Percentiles rank a stretch among this genome's conserved stretches.
Conservation (phyloP, 2,113 vertebrate genomes). For the Rhabdornis inornatus region DNA sequence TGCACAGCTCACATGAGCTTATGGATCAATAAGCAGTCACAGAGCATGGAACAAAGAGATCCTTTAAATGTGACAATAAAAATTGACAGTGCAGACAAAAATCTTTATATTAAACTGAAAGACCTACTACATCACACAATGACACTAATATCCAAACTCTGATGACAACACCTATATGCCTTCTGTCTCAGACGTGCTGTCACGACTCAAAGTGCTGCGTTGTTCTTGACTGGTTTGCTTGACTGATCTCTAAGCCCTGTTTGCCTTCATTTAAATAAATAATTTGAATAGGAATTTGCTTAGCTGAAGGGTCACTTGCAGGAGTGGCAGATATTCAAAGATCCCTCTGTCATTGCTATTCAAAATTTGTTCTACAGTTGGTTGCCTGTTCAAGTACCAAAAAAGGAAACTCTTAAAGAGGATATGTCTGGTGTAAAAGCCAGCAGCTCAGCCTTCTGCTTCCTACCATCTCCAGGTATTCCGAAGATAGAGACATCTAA, state of each 20-base stretch:
- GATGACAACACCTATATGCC: background rate
- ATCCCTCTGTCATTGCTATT: background rate
- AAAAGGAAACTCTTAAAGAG: background rate
- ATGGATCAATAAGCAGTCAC: background rate
- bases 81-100: background rate
- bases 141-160: background rate
- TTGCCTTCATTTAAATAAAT: background rate
- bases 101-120: background rate
- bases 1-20: background rate
- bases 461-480: background rate
- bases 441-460: background rate
- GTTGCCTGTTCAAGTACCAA: background rate
- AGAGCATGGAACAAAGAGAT: background rate
- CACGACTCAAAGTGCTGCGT: background rate
- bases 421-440: background rate
- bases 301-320: background rate
- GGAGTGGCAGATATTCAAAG: background rate
- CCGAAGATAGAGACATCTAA: background rate
- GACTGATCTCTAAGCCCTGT: background rate
- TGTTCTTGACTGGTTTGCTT: background rate
- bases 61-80: background rate
- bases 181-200: background rate
- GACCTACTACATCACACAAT: background rate
- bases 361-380: background rate
- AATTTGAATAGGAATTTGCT: background rate